phyloP scores from a whole-genome alignment of 35 echinoderm and acorn worm species.

The Ophioderma brevispina region DNA sequence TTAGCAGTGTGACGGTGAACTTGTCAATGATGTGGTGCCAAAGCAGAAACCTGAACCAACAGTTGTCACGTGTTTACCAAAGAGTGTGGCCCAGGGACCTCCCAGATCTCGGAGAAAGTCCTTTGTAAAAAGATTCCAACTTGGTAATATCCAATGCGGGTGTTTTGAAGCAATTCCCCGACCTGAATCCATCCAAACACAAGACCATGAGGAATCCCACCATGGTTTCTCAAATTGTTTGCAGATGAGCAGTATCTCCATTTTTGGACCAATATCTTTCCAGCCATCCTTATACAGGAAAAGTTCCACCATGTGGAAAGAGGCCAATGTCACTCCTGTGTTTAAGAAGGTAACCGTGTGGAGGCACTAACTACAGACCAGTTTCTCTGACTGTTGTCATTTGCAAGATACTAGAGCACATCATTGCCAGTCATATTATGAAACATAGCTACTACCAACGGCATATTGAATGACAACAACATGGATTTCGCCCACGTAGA shows the following conservation, averaged over 20 bases:
- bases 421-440: slow-evolving; percentile 41
- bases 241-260: slow-evolving; percentile 2
- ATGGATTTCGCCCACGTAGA: slow-evolving; percentile 25
- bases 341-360: slow-evolving; percentile 27
- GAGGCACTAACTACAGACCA: slow-evolving; percentile 30
- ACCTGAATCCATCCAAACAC: slow-evolving; percentile 17
- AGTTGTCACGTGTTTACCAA: slow-evolving; percentile 34
- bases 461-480: slow-evolving; percentile 20
- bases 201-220: slow-evolving; percentile 25
- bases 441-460: slow-evolving; percentile 12
- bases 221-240: slow-evolving; percentile 21
- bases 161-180: neutral
- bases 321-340: slow-evolving; percentile 38
- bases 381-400: slow-evolving; percentile 40
- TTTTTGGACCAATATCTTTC: slow-evolving; percentile 29
- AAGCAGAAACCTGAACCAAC: slow-evolving; percentile 34
- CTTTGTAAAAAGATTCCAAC: neutral
- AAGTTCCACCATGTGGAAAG: slow-evolving; percentile 21
- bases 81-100: neutral
- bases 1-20: neutral
- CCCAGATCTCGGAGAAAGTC: neutral
- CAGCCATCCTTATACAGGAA: slow-evolving; percentile 2
- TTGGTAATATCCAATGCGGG: slow-evolving; percentile 23
- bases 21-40: neutral
- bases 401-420: slow-evolving; percentile 40